Base-by-base conservation (phyloP, 2,888 invertebrate species). In the Eupithecia pulchellata region DNA sequence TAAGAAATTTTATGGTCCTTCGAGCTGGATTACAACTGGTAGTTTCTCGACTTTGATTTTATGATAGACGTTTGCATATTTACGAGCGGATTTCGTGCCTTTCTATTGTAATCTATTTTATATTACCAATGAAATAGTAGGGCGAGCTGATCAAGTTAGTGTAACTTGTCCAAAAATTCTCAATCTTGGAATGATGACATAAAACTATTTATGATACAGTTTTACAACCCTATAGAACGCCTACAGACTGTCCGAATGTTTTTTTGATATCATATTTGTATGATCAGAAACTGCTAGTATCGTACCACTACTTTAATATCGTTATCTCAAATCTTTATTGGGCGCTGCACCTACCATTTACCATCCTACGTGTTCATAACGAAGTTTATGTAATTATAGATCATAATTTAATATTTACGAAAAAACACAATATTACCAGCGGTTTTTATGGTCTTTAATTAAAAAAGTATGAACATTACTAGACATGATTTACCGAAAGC, bases 1-100 rank as follows among this genome's bases (percentile, higher is more conserved):
- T 73, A 68, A 63, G 65, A 73, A 71, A 62, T 52, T 77, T 80
- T 75, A 80, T 77, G 75, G 75, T 74, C 74, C 76, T 79, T 74
- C 72, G 73, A 76, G 70, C 75, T 72, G 74, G 72, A 72, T 76
- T 47, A 57, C 27, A 55, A 67, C 64, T 71, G 75, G 75, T 68
- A 71, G 39, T 61, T 68, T 60, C 52, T 57, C 20, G 66, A 34
- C 25, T 52, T 52, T 25, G 52, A 52, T 66, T 71, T 72, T 69
- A 72, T 67, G 42, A 20, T 42, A 29, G 34, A 58, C 63, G 14
- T 64, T 58, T 72, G 68, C 61, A 66, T 69, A 69, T 72, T 69
- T 69, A 69, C 63, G 36, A 32, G 27, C 52, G n/a, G n/a, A 66
- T 64, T 64, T 57, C 60, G 25, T 64, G 60, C 27, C 36, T 17